phyloP scores from a whole-genome alignment of 2,797 vertebrate genomes.

The Pangasius djambal region DNA sequence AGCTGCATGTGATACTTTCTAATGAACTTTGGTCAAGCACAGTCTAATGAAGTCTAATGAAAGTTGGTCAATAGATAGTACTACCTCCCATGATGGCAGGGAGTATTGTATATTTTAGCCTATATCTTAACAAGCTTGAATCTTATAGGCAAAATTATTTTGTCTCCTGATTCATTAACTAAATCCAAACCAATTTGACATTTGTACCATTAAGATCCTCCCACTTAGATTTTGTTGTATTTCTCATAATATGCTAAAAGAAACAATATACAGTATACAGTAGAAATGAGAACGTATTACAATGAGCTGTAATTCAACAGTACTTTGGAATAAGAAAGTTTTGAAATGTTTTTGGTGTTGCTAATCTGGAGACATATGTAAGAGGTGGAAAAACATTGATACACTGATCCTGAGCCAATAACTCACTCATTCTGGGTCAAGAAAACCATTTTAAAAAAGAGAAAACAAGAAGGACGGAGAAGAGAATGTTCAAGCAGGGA shows the following conservation, averaged over 20 bases:
- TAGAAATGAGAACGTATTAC: neutral
- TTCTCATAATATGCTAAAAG: neutral
- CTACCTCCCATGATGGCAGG: neutral
- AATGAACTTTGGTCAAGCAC: too few relatives aligned
- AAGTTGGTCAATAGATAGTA: neutral
- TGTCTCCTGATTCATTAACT: neutral
- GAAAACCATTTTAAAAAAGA: slow-evolving; percentile 10
- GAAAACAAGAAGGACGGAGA: slow-evolving; percentile 32
- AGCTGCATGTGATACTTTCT: neutral
- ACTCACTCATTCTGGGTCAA: slow-evolving; percentile 12
- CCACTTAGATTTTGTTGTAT: neutral
- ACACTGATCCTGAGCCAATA: neutral
- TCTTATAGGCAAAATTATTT: neutral
- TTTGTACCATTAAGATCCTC: neutral
- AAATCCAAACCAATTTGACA: neutral
- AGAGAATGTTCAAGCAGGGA: slow-evolving; percentile 29
- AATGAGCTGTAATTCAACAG: neutral
- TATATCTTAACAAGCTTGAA: neutral
- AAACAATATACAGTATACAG: neutral
- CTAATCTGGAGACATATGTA: neutral
- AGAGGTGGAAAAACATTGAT: neutral
- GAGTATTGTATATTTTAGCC: neutral
- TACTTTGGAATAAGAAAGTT: too few relatives aligned
- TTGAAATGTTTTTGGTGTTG: neutral
- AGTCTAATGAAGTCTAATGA: too few relatives aligned